Evolutionary conservation across 30 jellyfish, hydroid and myxozoan genomes (phyloP).

Genomic region (Aurelia sp.): DNA sequence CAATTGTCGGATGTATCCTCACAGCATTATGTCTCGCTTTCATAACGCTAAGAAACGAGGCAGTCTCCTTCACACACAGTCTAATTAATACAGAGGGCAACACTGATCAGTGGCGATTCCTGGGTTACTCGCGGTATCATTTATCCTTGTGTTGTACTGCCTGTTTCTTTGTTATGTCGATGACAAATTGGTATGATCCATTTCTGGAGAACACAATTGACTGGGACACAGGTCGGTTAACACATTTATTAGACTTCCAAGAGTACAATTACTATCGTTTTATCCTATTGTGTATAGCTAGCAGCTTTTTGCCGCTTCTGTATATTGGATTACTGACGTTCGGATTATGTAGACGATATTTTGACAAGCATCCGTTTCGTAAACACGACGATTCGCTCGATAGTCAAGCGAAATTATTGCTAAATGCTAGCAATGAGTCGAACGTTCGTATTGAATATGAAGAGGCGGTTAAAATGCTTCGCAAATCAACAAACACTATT

Average conservation of each 20-base stretch:
- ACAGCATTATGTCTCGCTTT: slow-evolving; percentile 37
- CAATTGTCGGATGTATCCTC: slow-evolving; percentile 55
- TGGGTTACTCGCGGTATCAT: slow-evolving; percentile 58
- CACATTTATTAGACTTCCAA: slow-evolving; percentile 30
- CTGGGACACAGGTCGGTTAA: slow-evolving; percentile 28
- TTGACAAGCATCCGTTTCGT: slow-evolving; percentile 4
- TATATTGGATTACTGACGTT: slow-evolving; percentile 60
- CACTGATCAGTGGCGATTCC: slow-evolving; percentile 33
- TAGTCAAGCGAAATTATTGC: slow-evolving; percentile 9
- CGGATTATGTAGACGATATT: slow-evolving; percentile 51
- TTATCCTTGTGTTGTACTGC: slow-evolving; percentile 58
- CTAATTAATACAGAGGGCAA: slow-evolving; percentile 31
- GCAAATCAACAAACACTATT: slow-evolving; percentile 26
- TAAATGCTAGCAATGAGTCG: slow-evolving; percentile 25
- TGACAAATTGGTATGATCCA: slow-evolving; percentile 94
- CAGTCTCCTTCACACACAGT: slow-evolving; percentile 69
- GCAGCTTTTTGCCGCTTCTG: slow-evolving; percentile 74
- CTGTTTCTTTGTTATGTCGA: slow-evolving; percentile 74
- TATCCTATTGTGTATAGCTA: slow-evolving; percentile 64
- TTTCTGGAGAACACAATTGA: slow-evolving; percentile 45
- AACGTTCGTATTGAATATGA: slow-evolving; percentile 38
- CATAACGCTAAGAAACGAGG: slow-evolving; percentile 52
- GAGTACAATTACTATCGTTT: slow-evolving; percentile 84
- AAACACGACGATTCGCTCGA: neutral
- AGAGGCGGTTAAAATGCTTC: slow-evolving; percentile 64